Percentiles rank a stretch among this genome's conserved stretches.
These are phyloP conservation scores for Drosophila grimshawi DNA, from an alignment of 1,140 invertebrate species.

Conservation along the genomic window DNA sequence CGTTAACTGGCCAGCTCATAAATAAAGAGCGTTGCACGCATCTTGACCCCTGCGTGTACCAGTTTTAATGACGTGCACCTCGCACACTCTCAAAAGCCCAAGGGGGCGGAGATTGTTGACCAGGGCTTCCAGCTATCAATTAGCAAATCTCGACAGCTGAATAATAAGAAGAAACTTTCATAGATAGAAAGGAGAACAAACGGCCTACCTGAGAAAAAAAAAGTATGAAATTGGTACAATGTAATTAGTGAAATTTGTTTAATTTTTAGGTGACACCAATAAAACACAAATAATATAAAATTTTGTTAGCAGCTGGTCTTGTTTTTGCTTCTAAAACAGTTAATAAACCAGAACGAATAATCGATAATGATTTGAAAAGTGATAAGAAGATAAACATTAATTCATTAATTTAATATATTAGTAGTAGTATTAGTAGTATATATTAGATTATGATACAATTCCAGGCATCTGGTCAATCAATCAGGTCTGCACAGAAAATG, in stretches of 20 bases:
- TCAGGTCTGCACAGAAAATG: too few species aligned
- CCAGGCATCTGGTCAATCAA: too few species aligned
- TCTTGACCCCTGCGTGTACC: slow-evolving; percentile 33
- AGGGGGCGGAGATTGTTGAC: not conserved
- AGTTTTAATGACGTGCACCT: slow-evolving; percentile 30
- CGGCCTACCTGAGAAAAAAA: not conserved
- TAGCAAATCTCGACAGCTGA: not conserved
- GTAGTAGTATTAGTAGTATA: too few species aligned
- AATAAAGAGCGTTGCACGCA: slow-evolving; percentile 23
- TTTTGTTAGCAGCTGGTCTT: too few species aligned
- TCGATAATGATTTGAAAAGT: too few species aligned
- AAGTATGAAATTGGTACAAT: not conserved
- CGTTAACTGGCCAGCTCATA: slow-evolving; percentile 21
- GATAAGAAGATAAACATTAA: too few species aligned
- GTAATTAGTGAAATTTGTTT: not conserved
- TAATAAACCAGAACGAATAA: too few species aligned
- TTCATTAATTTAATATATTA: too few species aligned
- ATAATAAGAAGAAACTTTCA: not conserved
- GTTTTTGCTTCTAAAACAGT: too few species aligned
- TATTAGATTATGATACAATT: too few species aligned
- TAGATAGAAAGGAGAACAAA: not conserved
- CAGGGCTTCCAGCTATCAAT: not conserved
- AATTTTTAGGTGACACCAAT: too few species aligned
- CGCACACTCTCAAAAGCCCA: slow-evolving; percentile 2
- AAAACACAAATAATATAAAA: too few species aligned